These are phyloP conservation scores for Strix uralensis DNA, from an alignment of 2,113 vertebrate species.

Conservation along the genomic window DNA sequence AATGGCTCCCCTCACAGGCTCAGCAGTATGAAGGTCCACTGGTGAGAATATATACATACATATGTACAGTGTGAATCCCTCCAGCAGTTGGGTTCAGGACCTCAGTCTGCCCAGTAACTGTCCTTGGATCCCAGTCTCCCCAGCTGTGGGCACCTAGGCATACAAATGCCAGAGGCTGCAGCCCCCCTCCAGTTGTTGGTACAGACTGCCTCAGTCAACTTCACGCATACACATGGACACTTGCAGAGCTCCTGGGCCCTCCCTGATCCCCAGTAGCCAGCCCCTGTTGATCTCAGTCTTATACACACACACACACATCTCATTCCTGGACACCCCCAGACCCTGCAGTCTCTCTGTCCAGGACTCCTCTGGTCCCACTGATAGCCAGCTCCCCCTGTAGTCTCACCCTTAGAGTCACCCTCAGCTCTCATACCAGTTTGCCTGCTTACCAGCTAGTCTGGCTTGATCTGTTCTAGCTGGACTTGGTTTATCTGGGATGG, in stretches of 20 bases:
- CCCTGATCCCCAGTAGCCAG: background rate
- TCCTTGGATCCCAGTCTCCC: background rate
- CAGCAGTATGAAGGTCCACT: background rate
- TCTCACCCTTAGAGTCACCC: background rate
- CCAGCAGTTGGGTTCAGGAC: background rate
- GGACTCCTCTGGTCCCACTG: background rate
- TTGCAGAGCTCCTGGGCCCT: background rate
- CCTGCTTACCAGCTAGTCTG: background rate
- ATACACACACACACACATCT: background rate
- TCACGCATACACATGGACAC: fast-evolving
- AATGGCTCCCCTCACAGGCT: background rate
- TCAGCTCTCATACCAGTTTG: background rate
- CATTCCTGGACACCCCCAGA: background rate
- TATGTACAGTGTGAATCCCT: background rate
- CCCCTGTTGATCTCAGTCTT: background rate
- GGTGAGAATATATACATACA: background rate
- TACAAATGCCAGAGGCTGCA: background rate
- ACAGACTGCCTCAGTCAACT: background rate
- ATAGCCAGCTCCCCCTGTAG: background rate
- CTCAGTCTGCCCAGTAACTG: background rate
- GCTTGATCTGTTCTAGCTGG: background rate
- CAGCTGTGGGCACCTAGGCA: too few relatives aligned
- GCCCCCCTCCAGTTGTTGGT: background rate
- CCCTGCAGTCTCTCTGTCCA: background rate
- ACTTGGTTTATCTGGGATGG: background rate